Evolutionary conservation across 23 tunicate genomes (phyloP).

Genomic region (Botrylloides violaceus): DNA sequence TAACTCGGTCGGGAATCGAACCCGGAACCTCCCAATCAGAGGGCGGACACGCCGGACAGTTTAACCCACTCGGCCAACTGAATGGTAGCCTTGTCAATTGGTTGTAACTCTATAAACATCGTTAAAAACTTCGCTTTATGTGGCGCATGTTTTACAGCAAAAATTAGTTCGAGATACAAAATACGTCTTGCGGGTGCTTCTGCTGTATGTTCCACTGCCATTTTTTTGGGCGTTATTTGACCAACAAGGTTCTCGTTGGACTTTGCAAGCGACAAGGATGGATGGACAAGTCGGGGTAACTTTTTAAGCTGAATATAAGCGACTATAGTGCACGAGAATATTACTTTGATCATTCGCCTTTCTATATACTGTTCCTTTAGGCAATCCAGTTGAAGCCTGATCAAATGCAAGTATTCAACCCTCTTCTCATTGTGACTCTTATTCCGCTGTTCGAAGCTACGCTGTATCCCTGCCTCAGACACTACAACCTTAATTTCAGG

Average conservation of each 20-base stretch:
- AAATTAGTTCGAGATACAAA: conserved; percentile 55
- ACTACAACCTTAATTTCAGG: conserved; percentile 85
- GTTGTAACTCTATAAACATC: no score
- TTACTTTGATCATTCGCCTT: no score
- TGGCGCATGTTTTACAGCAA: conserved; percentile 29
- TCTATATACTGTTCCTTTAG: neutral
- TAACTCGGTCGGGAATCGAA: no score
- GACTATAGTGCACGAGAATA: no score
- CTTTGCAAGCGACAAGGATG: conserved; percentile 94
- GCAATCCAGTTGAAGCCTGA: conserved; percentile 50
- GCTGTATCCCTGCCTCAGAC: conserved; percentile 72
- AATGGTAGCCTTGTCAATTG: no score
- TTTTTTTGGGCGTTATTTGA: conserved; percentile 94
- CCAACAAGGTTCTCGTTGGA: conserved; percentile 99
- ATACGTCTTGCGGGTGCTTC: conserved; percentile 62
- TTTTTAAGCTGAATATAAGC: no score
- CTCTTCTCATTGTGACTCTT: conserved; percentile 81
- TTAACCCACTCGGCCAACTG: no score
- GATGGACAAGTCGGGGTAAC: conserved; percentile 83
- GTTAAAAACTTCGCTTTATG: neutral
- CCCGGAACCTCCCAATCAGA: no score
- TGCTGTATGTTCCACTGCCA: conserved; percentile 88
- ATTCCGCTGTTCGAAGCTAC: conserved; percentile 93
- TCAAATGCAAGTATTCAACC: conserved; percentile 99
- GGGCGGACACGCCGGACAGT: no score